Base-by-base conservation (phyloP, 2,888 invertebrate species). In the Aphidoletes aphidimyza region DNA sequence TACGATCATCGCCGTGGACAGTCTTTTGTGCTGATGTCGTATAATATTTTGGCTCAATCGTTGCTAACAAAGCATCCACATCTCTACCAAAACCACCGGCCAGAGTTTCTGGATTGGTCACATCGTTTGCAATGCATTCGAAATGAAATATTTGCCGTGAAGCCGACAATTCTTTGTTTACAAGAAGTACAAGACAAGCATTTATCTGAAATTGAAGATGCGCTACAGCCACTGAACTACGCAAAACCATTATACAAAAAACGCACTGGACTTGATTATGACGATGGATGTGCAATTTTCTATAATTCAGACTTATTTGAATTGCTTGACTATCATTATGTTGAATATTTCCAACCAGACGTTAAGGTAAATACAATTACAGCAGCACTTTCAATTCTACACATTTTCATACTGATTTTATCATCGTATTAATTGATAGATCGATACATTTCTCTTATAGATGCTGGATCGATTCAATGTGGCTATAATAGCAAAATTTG, bases 271-370 rank as follows among this genome's bases (percentile, higher is more conserved):
- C 90, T 91, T 47, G 93, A 95, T 87, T 78, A 34, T 26, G 91
- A 91, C 14, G 99, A 99, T 90, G 99, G 99, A 0, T 96, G 98
- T 89, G 97, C 98, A 0, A 94, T 98, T 69, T 95, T 96, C 88
- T 98, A 93, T 89, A 94, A 94, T 87, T 89, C 90, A 11, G 90
- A 92, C 30, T 90, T 93, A 85, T 95, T 98, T 87, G 90, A 92
- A 78, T 88, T 97, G 85, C 87, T 94, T 5, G 93, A 94, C 78
- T 91, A 93, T 84, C 89, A 92, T 0, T 92, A 92, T 83, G 94
- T 98, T 81, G 96, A 97, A 89, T 94, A 93, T 87, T 91, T 90
- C 87, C 92, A 92, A 86, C 88, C 91, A 87, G 85, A 86, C 11
- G 85, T 85, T 69, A 84, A 86, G 39, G 87, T 87, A 85, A 85